phyloP scores from a whole-genome alignment of 2,113 vertebrate genomes.

The Odocoileus hemionus region DNA sequence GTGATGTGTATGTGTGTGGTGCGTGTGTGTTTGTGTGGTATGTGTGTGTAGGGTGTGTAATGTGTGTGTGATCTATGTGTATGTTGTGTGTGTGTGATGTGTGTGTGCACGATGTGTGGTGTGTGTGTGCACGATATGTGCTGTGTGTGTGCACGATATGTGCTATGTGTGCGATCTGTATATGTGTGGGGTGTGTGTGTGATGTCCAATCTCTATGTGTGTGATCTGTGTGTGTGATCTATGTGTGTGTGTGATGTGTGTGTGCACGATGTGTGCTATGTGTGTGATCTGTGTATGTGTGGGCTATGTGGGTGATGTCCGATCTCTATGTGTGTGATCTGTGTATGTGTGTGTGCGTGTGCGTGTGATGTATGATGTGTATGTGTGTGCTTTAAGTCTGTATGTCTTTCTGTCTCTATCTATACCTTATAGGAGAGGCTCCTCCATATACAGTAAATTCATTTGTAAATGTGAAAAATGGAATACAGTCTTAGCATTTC shows the following conservation, averaged over 20 bases:
- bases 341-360: not conserved
- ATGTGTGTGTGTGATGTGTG: no score
- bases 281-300: not conserved
- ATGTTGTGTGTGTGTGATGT: not conserved
- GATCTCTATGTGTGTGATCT: not conserved
- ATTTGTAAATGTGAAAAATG: not conserved
- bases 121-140: no score
- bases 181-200: not conserved
- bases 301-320: not conserved
- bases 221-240: not conserved
- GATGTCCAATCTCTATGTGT: not conserved
- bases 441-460: not conserved
- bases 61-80: not conserved
- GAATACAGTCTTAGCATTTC: not conserved
- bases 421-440: not conserved
- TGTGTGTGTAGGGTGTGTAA: not conserved
- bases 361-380: not conserved
- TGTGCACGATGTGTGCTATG: no score
- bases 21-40: not conserved
- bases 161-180: not conserved
- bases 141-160: not conserved
- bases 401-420: not conserved
- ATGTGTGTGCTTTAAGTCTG: not conserved
- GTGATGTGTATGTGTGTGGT: not conserved
- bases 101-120: not conserved